A percentile compares a stretch with the other conserved stretches of the same genome.
Evolutionary conservation across 2,888 invertebrate species (phyloP).

Genomic region (Drosophila neutralis): DNA sequence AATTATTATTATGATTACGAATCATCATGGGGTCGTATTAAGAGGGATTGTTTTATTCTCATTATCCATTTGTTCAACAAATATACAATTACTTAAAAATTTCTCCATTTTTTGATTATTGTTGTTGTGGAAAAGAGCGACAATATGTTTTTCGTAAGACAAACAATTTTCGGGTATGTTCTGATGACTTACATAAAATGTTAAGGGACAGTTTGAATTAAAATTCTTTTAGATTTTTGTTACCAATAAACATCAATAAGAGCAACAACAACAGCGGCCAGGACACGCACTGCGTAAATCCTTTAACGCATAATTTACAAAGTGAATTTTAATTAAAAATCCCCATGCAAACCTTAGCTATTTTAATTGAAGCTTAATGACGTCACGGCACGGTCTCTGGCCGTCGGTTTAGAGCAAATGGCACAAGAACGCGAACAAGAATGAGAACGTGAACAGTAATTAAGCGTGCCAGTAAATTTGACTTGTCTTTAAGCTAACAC

Average conservation of each 20-base stretch:
- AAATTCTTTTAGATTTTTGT: constrained; percentile 35
- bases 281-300: constrained; percentile 57
- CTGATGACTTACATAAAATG: constrained; percentile 4
- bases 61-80: neutral
- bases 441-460: constrained; percentile 57
- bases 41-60: neutral
- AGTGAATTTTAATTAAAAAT: constrained; percentile 81
- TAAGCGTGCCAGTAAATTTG: constrained; percentile 67
- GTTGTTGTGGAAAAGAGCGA: neutral
- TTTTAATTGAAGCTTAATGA: constrained; percentile 80
- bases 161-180: neutral
- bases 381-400: constrained; percentile 57
- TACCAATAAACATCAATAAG: constrained; percentile 36
- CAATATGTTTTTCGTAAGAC: neutral
- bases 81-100: neutral
- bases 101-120: neutral
- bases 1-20: neutral
- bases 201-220: constrained; percentile 11
- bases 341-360: constrained; percentile 77
- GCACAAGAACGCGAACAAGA: constrained; percentile 14
- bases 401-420: constrained; percentile 11
- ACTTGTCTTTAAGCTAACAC: constrained; percentile 58
- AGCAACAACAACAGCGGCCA: constrained; percentile 24
- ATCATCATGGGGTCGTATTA: neutral
- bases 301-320: constrained; percentile 76